phyloP scores from a whole-genome alignment of 2,113 vertebrate species.

The Oostethus manadensis region DNA sequence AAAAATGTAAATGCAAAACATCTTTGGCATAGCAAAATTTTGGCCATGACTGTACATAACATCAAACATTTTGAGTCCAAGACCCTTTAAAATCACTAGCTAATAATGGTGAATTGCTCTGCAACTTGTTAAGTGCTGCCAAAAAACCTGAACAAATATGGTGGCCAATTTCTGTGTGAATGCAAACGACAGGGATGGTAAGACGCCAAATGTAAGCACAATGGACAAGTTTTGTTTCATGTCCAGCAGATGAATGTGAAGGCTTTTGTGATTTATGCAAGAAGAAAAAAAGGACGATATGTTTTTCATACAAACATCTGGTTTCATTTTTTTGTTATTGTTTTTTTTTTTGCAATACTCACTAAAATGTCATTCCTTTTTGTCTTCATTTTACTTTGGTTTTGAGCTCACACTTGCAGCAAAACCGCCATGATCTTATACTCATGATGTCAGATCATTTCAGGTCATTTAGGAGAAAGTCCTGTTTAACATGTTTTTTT shows the following conservation, averaged over 20 bases:
- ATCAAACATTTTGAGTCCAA: too few species aligned
- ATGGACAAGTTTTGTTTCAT: neutral
- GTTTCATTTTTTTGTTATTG: neutral
- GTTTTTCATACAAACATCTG: neutral
- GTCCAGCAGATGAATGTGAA: neutral
- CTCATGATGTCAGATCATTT: neutral
- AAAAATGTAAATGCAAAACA: too few species aligned
- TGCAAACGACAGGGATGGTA: neutral
- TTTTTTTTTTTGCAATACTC: neutral
- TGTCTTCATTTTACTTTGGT: neutral
- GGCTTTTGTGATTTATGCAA: neutral
- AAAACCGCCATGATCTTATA: neutral
- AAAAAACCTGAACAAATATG: too few species aligned
- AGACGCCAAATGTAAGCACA: neutral
- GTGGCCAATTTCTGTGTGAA: too few species aligned
- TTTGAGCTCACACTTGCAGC: neutral
- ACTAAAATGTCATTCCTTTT: slow-evolving; percentile 1
- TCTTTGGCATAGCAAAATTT: too few species aligned
- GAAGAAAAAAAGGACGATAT: neutral
- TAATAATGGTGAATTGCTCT: too few species aligned
- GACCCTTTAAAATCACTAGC: too few species aligned
- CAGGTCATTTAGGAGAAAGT: neutral
- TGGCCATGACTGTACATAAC: too few species aligned
- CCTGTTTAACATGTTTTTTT: too few species aligned
- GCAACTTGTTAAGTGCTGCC: too few species aligned